These are phyloP conservation scores for Eonycteris spelaea DNA, from an alignment of 2,113 vertebrate species.

Conservation along the genomic window DNA sequence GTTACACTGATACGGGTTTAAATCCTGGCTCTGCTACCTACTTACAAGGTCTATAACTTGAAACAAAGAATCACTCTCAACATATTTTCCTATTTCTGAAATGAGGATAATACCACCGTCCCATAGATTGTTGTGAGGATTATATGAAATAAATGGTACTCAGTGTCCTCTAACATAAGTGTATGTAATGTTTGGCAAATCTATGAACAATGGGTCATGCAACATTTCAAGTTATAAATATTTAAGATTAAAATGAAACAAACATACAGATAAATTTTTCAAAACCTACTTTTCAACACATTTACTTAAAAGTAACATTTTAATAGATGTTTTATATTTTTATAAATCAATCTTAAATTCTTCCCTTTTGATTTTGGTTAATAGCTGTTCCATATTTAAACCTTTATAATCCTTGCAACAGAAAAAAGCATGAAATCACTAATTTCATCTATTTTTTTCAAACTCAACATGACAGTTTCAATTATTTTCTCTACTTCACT, in stretches of 20 bases:
- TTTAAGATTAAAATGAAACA: not conserved
- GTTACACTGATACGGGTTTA: not conserved
- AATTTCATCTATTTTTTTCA: not conserved
- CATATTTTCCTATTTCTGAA: not conserved
- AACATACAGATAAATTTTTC: not conserved
- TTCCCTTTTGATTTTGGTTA: not conserved
- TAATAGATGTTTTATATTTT: not conserved
- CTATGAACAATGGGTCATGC: not conserved
- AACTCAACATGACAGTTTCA: not conserved
- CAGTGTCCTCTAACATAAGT: not conserved
- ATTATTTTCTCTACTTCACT: not conserved
- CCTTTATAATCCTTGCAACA: not conserved
- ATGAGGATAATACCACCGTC: not conserved
- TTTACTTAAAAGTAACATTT: not conserved
- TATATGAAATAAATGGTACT: not conserved
- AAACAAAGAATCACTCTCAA: not conserved
- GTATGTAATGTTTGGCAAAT: not conserved
- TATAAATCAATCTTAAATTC: not conserved
- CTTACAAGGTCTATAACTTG: not conserved
- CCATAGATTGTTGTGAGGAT: not conserved
- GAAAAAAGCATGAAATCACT: not conserved
- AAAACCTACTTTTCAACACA: not conserved
- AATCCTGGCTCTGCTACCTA: not conserved
- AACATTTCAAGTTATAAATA: not conserved
- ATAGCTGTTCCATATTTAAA: not conserved